These are phyloP conservation scores for Caenorhabditis latens DNA, from an alignment of 1,140 invertebrate genomes.

Conservation along the genomic window DNA sequence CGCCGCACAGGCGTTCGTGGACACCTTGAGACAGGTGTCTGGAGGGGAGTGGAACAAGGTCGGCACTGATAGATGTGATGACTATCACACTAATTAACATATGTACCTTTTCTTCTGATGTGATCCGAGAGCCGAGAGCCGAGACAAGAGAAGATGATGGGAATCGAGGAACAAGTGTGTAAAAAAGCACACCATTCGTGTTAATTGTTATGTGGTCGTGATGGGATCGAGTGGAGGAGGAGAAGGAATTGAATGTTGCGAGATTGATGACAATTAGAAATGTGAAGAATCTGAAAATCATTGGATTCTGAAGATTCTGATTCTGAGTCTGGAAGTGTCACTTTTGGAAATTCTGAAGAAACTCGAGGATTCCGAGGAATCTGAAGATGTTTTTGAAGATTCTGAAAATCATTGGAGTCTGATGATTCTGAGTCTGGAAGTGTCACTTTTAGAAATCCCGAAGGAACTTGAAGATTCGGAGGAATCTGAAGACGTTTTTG, in stretches of 20 bases:
- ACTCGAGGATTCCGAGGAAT: too few relatives aligned
- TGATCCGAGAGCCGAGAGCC: neutral
- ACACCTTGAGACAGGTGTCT: slow-evolving; percentile 23
- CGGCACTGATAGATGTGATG: slow-evolving; percentile 49
- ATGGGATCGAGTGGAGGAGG: neutral
- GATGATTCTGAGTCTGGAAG: too few relatives aligned
- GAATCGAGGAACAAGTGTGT: slow-evolving; percentile 34
- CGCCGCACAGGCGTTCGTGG: neutral
- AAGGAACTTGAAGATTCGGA: too few relatives aligned
- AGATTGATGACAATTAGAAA: neutral
- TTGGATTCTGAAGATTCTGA: too few relatives aligned
- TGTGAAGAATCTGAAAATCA: too few relatives aligned
- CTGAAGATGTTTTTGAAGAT: too few relatives aligned
- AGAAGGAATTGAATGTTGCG: neutral
- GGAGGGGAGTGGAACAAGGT: neutral
- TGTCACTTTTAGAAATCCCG: too few relatives aligned
- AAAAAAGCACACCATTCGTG: slow-evolving; percentile 30
- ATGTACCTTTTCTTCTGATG: neutral
- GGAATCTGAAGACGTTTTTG: too few relatives aligned
- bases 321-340: too few relatives aligned
- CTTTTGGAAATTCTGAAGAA: too few relatives aligned
- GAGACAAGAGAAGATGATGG: neutral
- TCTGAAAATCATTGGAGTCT: too few relatives aligned
- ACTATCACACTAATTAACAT: slow-evolving; percentile 53
- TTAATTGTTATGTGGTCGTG: neutral